These are phyloP conservation scores for Hermatobates lingyangjiaoensis DNA, from an alignment of 1,140 invertebrate genomes.

Conservation along the genomic window DNA sequence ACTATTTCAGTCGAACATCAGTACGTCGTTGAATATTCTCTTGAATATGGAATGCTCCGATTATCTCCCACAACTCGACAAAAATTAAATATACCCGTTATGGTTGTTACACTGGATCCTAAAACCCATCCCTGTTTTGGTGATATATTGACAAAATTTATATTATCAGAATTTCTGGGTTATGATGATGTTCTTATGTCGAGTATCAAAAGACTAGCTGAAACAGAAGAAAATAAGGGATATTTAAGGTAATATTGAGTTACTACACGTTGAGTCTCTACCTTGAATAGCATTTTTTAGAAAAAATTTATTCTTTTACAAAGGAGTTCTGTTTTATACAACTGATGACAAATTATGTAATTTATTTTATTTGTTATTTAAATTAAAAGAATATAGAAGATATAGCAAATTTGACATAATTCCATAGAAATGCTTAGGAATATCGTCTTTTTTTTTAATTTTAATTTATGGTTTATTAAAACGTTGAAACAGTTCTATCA, in stretches of 20 bases:
- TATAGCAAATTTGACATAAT: too few relatives aligned
- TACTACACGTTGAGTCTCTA: too few relatives aligned
- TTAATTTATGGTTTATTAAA: too few relatives aligned
- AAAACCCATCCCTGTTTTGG: conserved; percentile 80
- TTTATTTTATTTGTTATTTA: too few relatives aligned
- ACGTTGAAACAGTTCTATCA: too few relatives aligned
- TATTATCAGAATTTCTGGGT: conserved; percentile 82
- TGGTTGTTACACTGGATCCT: conserved; percentile 81
- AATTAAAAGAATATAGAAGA: too few relatives aligned
- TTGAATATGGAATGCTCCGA: conserved; percentile 90
- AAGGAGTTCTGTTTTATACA: too few relatives aligned
- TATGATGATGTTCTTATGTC: conserved; percentile 95
- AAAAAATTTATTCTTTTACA: too few relatives aligned
- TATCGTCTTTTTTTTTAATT: background rate
- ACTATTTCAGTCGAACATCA: conserved; percentile 48
- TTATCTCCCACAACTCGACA: conserved; percentile 66
- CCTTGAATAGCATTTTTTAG: too few relatives aligned
- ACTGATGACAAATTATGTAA: too few relatives aligned
- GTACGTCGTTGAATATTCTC: conserved; percentile 93
- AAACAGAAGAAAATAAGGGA: conserved; percentile 92
- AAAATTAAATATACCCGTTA: conserved; percentile 76
- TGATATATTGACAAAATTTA: conserved; percentile 69
- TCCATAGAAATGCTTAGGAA: background rate
- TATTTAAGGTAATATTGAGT: conserved; percentile 43
- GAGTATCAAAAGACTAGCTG: conserved; percentile 83